These are phyloP conservation scores for Pandemis heparana DNA, from an alignment of 2,888 invertebrate species.

Conservation along the genomic window DNA sequence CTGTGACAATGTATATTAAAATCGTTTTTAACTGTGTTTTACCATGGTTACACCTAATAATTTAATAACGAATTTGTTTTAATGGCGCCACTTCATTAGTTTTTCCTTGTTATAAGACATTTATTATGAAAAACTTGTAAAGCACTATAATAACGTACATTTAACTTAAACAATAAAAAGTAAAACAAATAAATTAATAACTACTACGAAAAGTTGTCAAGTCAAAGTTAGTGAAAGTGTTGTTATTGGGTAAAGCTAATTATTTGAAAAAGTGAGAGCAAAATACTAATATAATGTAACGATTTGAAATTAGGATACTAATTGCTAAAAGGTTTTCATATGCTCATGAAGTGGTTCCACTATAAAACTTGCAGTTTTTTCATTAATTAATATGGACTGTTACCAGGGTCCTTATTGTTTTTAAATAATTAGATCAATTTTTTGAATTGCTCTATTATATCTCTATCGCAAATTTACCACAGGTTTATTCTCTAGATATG, in stretches of 20 bases:
- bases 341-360: not conserved
- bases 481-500: conserved; percentile 46
- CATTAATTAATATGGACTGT: conserved; percentile 31
- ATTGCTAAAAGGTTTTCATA: not conserved
- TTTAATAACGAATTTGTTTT: conserved; percentile 20
- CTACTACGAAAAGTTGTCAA: too few relatives aligned
- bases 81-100: conserved; percentile 15
- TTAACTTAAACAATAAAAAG: too few relatives aligned
- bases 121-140: too few relatives aligned
- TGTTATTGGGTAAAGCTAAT: too few relatives aligned
- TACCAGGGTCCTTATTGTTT: conserved; percentile 26
- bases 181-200: too few relatives aligned
- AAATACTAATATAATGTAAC: not conserved
- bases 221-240: too few relatives aligned
- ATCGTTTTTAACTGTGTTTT: conserved; percentile 24
- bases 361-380: conserved; percentile 11
- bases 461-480: conserved; percentile 21
- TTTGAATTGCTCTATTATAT: conserved; percentile 28
- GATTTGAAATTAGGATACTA: not conserved
- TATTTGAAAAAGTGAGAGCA: not conserved
- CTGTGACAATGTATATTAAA: conserved; percentile 72
- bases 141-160: too few relatives aligned
- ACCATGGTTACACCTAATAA: not conserved
- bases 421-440: conserved; percentile 41
- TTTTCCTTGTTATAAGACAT: not conserved